Percentiles rank a stretch among this genome's conserved stretches.
phyloP scores from a whole-genome alignment of 1,140 invertebrate species.

The Anoplophora glabripennis region DNA sequence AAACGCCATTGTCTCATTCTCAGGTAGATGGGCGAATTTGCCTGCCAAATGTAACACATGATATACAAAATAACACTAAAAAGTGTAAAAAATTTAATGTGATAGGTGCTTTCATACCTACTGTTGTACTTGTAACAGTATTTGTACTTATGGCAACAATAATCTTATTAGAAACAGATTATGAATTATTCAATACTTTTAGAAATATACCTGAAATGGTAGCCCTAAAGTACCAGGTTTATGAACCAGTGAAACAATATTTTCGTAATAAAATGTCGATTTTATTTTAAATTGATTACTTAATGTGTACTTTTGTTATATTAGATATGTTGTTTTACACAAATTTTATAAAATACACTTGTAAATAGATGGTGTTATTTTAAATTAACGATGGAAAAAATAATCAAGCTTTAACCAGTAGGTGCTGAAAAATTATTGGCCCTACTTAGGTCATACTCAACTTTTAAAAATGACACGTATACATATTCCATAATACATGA shows the following conservation, averaged over 20 bases:
- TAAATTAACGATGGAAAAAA: too few relatives aligned
- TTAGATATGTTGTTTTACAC: too few relatives aligned
- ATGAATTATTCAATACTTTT: slow-evolving; percentile 64
- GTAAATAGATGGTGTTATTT: too few relatives aligned
- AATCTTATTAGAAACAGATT: slow-evolving; percentile 73
- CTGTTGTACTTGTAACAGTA: slow-evolving; percentile 65
- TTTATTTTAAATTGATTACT: slow-evolving; percentile 16
- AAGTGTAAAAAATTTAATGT: slow-evolving; percentile 55
- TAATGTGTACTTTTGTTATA: too few relatives aligned
- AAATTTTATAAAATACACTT: too few relatives aligned
- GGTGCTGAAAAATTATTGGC: too few relatives aligned
- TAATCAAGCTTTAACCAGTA: too few relatives aligned
- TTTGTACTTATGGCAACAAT: slow-evolving; percentile 63
- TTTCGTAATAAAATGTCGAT: slow-evolving; percentile 45
- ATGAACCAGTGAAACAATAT: slow-evolving; percentile 78
- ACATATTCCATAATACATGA: too few relatives aligned
- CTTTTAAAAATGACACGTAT: too few relatives aligned
- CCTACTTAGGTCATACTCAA: too few relatives aligned
- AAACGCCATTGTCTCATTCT: slow-evolving; percentile 50
- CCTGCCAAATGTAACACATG: slow-evolving; percentile 40
- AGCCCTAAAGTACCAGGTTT: slow-evolving; percentile 74
- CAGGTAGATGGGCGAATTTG: slow-evolving; percentile 41
- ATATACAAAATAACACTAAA: slow-evolving; percentile 33
- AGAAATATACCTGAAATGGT: slow-evolving; percentile 77
- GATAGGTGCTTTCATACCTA: slow-evolving; percentile 69